These are phyloP conservation scores for Stegana nigrithorax DNA, from an alignment of 2,888 invertebrate species.

Conservation along the genomic window DNA sequence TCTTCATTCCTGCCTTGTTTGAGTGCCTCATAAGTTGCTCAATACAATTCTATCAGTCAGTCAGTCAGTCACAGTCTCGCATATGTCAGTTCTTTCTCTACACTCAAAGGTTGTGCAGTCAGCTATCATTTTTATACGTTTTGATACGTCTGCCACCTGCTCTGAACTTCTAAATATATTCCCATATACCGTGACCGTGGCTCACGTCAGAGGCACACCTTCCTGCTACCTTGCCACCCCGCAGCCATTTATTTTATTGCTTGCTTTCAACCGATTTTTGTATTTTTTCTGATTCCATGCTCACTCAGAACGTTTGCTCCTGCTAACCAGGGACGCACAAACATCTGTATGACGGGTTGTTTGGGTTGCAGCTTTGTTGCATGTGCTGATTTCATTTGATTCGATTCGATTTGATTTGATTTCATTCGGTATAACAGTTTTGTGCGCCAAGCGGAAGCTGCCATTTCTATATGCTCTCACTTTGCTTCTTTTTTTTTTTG, in stretches of 20 bases:
- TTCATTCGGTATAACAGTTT: slow-evolving; percentile 5
- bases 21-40: too few species aligned
- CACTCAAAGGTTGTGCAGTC: too few species aligned
- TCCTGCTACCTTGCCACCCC: slow-evolving; percentile 27
- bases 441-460: slow-evolving; percentile 23
- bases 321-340: too few species aligned
- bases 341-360: slow-evolving; percentile 21
- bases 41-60: too few species aligned
- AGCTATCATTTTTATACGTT: too few species aligned
- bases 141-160: too few species aligned
- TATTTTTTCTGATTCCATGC: slow-evolving; percentile 8
- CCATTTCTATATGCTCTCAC: slow-evolving; percentile 33
- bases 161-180: too few species aligned
- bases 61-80: too few species aligned
- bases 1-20: too few species aligned
- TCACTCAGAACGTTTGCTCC: too few species aligned
- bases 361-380: slow-evolving; percentile 43
- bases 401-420: slow-evolving; percentile 30
- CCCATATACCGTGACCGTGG: too few species aligned
- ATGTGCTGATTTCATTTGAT: slow-evolving; percentile 45
- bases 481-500: neutral
- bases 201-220: slow-evolving; percentile 6
- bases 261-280: slow-evolving; percentile 3
- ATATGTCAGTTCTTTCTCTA: too few species aligned
- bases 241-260: neutral